Conservation (phyloP, 2,113 vertebrate genomes). For the Calypte anna region DNA sequence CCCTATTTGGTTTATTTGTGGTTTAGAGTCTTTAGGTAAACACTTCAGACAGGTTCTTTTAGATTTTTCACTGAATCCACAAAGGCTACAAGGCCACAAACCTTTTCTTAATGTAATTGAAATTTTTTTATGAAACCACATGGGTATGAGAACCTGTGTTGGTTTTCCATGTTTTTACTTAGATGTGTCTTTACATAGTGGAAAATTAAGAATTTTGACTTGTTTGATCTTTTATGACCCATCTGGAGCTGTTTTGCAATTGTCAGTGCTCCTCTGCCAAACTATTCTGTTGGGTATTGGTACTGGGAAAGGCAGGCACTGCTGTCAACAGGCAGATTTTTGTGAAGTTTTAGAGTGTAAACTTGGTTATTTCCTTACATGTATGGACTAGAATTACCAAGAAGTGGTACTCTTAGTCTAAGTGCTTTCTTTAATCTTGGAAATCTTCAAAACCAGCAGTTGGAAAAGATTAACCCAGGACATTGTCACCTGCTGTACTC, state of each 20-base stretch:
- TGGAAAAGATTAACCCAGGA: neutral
- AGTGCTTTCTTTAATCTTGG: neutral
- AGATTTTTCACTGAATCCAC: neutral
- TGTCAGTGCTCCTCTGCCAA: neutral
- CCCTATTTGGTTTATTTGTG: neutral
- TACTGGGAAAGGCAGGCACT: neutral
- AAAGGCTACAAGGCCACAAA: neutral
- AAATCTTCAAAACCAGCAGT: slow-evolving; percentile 13
- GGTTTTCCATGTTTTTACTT: neutral
- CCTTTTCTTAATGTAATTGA: neutral
- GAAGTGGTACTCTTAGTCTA: neutral
- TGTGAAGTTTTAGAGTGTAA: neutral
- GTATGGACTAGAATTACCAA: neutral
- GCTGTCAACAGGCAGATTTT: neutral
- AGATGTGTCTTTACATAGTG: neutral
- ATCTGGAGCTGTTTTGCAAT: neutral
- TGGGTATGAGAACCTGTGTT: neutral
- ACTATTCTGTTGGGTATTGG: neutral
- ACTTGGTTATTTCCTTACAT: neutral
- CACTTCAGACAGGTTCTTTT: neutral
- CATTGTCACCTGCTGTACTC: neutral
- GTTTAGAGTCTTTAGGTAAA: neutral
- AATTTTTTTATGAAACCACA: neutral
- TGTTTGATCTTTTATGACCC: neutral
- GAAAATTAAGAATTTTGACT: neutral